Conservation (phyloP, 2,113 vertebrate species). For the Indicator indicator region DNA sequence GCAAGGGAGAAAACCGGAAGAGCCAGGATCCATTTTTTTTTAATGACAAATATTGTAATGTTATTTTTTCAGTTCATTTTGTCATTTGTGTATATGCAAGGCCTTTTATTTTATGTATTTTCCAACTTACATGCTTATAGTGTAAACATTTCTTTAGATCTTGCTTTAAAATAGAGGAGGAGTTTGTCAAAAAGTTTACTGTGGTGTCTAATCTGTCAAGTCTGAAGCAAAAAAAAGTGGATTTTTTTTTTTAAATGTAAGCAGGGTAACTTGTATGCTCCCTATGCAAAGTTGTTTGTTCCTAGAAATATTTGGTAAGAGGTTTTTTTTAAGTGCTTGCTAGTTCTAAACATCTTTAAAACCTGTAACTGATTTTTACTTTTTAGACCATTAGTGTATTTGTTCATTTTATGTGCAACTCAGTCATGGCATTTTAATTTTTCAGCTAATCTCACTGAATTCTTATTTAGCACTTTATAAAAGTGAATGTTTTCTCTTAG, state of each 20-base stretch:
- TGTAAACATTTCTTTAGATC: neutral
- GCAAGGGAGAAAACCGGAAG: neutral
- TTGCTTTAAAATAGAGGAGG: slow-evolving; percentile 18
- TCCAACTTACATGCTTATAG: neutral
- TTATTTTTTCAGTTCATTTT: neutral
- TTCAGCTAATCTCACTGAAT: neutral
- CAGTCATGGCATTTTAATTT: neutral
- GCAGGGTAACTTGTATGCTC: neutral
- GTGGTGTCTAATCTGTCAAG: neutral
- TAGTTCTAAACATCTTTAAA: neutral
- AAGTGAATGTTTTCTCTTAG: slow-evolving; percentile 71
- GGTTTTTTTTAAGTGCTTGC: neutral
- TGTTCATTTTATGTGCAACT: neutral
- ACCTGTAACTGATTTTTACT: neutral
- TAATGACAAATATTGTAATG: neutral
- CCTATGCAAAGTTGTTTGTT: neutral
- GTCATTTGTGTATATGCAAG: neutral
- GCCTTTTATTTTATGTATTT: neutral
- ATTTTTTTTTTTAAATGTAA: neutral
- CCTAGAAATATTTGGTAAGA: neutral
- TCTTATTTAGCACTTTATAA: neutral
- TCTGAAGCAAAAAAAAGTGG: neutral
- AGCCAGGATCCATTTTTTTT: neutral
- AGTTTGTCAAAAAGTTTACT: neutral
- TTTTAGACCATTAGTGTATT: neutral